Evolutionary conservation across 2,888 invertebrate species (phyloP), one percentile per base, ranked within the genome.

Genomic region (Biston betularia): DNA sequence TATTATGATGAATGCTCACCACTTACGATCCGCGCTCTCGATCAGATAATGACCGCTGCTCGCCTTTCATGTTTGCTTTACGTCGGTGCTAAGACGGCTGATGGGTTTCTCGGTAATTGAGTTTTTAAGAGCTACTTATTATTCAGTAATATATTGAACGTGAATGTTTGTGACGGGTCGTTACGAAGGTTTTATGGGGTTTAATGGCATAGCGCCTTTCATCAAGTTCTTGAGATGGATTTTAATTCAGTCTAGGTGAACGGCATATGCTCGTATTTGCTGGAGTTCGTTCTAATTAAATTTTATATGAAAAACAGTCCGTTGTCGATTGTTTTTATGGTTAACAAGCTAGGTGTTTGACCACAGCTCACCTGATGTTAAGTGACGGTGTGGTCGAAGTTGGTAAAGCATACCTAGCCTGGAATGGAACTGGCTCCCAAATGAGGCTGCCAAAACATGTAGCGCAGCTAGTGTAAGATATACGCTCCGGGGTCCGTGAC

Each of bases 1-100:
- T 89, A 88, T 90, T 89, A 92, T 93, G 90, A 91, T 89, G 88
- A 88, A 92, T 89, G 87, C 83, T 79, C 76, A 81, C 82, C 83
- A 83, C 86, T 88, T 85, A 85, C 82, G 82, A 83, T 77, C 78
- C 80, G 80, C 81, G 86, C 84, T 86, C 89, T 88, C 85, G 80
- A 90, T 91, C 89, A 81, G 90, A 91, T 92, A 90, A 89, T 86
- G 81, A 77, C 77, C 72, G 70, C 78, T 82, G 78, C 48, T 61
- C 67, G 67, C 85, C 83, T 86, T 85, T 86, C 84, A 81, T 90
- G 87, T 91, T 91, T 89, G 87, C 86, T 88, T 82, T 88, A 81
- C 82, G 80, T 83, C 76, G 78, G 83, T 80, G 76, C 81, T 81
- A 79, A 78, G 76, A 78, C 80, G 79, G 80, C 81, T 85, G 84